Percentiles rank a stretch among this genome's conserved stretches.
Evolutionary conservation across 2,113 vertebrate genomes (phyloP).

Genomic region (Ifrita kowaldi): DNA sequence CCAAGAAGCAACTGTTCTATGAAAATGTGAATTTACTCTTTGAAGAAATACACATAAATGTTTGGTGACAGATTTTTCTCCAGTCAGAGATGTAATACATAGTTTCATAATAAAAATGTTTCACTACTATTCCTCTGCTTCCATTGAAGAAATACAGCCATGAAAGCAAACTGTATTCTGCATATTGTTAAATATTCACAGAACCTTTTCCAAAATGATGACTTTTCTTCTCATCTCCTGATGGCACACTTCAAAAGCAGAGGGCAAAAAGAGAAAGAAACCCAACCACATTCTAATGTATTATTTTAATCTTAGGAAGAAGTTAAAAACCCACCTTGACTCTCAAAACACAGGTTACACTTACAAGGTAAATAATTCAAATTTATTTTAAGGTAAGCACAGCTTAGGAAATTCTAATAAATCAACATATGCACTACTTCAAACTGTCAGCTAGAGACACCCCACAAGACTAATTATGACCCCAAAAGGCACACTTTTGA

Average conservation of each 20-base stretch:
- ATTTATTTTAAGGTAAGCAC: background rate
- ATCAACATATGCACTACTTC: background rate
- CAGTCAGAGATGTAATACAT: background rate
- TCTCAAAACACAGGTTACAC: background rate
- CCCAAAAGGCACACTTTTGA: background rate
- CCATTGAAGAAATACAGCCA: background rate
- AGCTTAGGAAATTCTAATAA: background rate
- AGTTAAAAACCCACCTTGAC: background rate
- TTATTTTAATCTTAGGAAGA: background rate
- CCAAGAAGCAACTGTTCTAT: background rate
- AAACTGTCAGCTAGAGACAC: background rate
- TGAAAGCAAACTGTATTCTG: background rate
- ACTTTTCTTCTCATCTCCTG: background rate
- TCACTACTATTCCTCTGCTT: background rate
- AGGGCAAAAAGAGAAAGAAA: background rate
- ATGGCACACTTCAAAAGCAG: background rate
- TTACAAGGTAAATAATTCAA: background rate
- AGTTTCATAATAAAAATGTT: background rate
- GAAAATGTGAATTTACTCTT: background rate
- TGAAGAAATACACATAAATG: background rate
- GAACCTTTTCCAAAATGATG: background rate
- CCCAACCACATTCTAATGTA: background rate
- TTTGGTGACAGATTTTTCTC: background rate
- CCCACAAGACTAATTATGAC: background rate
- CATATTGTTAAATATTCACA: background rate